These are phyloP conservation scores for Heterochromis multidens DNA, from an alignment of 2,113 vertebrate species.

Conservation along the genomic window DNA sequence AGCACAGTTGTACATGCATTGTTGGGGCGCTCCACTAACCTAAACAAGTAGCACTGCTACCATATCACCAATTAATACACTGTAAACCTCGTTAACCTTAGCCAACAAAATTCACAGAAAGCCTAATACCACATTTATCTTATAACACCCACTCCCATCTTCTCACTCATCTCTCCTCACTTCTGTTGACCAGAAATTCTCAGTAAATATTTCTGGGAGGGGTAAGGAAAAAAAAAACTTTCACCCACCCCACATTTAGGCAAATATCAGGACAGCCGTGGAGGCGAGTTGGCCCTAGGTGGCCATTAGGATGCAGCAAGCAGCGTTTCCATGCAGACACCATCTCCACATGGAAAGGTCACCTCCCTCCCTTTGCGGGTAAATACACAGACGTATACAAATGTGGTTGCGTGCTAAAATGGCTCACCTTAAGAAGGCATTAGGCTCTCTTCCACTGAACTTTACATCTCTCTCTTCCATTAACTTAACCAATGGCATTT, in stretches of 20 bases:
- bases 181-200: slow-evolving; percentile 58
- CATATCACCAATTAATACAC: not conserved
- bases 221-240: slow-evolving; percentile 23
- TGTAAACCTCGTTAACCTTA: not conserved
- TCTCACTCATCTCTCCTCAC: not conserved
- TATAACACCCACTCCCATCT: not conserved
- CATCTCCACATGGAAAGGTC: slow-evolving; percentile 79
- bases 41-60: not conserved
- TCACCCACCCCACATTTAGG: slow-evolving; percentile 72
- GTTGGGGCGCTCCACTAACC: not conserved
- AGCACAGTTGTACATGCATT: not conserved
- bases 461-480: slow-evolving; percentile 67
- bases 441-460: slow-evolving; percentile 69
- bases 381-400: slow-evolving; percentile 81
- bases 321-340: slow-evolving; percentile 73
- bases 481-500: slow-evolving; percentile 71
- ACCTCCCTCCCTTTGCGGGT: slow-evolving; percentile 73
- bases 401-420: slow-evolving; percentile 72
- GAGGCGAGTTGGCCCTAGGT: slow-evolving; percentile 73
- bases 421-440: slow-evolving; percentile 80
- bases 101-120: not conserved
- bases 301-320: slow-evolving; percentile 81
- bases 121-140: not conserved
- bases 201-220: slow-evolving; percentile 69
- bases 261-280: slow-evolving; percentile 77